Evolutionary conservation across 2,888 invertebrate genomes (phyloP).

Genomic region (Chorisops tibialis): DNA sequence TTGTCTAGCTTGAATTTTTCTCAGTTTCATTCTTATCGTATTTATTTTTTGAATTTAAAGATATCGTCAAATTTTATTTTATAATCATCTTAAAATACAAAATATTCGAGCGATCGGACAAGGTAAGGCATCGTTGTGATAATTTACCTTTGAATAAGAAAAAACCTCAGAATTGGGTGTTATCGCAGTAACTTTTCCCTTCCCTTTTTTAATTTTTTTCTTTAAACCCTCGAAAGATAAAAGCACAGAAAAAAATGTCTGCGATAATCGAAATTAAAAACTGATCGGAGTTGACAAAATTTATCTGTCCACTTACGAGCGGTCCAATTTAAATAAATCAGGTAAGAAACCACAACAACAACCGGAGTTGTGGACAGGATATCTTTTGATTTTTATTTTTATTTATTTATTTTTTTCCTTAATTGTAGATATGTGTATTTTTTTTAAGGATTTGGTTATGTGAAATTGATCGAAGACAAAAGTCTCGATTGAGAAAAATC

Average conservation of each 20-base stretch:
- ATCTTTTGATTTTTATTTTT: background rate
- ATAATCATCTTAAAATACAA: slow-evolving; percentile 3
- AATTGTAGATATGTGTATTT: too few species aligned
- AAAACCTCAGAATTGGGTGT: background rate
- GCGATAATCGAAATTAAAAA: slow-evolving; percentile 15
- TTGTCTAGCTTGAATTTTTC: slow-evolving; percentile 10
- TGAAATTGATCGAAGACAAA: background rate
- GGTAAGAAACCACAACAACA: background rate
- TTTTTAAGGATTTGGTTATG: background rate
- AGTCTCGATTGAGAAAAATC: background rate
- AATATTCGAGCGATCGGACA: slow-evolving; percentile 13
- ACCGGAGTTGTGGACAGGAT: background rate
- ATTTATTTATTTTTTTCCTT: background rate
- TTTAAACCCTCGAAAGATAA: background rate
- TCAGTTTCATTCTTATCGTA: background rate
- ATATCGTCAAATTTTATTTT: too few species aligned
- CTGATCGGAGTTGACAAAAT: slow-evolving; percentile 16
- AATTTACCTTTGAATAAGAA: background rate
- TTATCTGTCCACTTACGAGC: slow-evolving; percentile 16
- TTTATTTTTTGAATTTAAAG: too few species aligned
- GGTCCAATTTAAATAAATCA: background rate
- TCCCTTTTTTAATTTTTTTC: background rate
- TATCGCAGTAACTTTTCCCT: background rate
- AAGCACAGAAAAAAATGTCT: slow-evolving; percentile 6
- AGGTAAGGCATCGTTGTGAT: slow-evolving; percentile 1